These are phyloP conservation scores for Lepilemur ruficaudatus DNA, from an alignment of 2,797 vertebrate genomes.

Conservation along the genomic window DNA sequence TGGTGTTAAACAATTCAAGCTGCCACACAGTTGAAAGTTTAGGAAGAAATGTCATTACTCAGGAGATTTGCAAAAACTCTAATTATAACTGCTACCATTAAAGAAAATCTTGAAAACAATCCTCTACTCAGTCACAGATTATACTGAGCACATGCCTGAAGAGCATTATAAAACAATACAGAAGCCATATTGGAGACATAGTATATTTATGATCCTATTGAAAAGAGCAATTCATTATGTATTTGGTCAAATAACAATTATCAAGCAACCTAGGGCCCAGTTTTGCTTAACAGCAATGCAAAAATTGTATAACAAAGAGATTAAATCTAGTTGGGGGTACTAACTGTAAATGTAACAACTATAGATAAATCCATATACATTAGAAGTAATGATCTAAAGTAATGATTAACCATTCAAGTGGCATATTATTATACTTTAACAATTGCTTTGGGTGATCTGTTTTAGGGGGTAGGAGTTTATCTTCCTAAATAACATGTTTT, in stretches of 20 bases:
- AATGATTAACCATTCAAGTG: not conserved
- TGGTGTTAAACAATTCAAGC: slow-evolving; percentile 50
- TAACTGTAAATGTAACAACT: not conserved
- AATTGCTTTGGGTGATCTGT: not conserved
- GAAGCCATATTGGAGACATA: not conserved
- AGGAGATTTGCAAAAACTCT: slow-evolving; percentile 49
- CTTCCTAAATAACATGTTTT: not conserved
- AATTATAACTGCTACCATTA: slow-evolving; percentile 60
- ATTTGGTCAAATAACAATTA: slow-evolving; percentile 4
- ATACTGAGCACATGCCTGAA: not conserved
- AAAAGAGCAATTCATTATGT: not conserved
- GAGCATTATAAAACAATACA: not conserved
- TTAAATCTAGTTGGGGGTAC: not conserved
- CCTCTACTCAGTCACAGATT: slow-evolving; percentile 48
- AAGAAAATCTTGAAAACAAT: slow-evolving; percentile 63
- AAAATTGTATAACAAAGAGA: not conserved
- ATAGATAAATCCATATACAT: not conserved
- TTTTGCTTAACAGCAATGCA: slow-evolving; percentile 20
- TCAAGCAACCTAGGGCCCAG: not conserved
- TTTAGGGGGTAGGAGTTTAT: not conserved
- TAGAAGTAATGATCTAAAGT: not conserved
- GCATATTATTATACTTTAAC: not conserved
- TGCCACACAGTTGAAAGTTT: slow-evolving; percentile 48
- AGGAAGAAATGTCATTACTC: slow-evolving; percentile 69
- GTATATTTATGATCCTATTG: not conserved